Percentiles rank a stretch among this genome's conserved stretches.
Conservation (phyloP, 2,113 vertebrate genomes). For the Gymnobelideus leadbeateri region DNA sequence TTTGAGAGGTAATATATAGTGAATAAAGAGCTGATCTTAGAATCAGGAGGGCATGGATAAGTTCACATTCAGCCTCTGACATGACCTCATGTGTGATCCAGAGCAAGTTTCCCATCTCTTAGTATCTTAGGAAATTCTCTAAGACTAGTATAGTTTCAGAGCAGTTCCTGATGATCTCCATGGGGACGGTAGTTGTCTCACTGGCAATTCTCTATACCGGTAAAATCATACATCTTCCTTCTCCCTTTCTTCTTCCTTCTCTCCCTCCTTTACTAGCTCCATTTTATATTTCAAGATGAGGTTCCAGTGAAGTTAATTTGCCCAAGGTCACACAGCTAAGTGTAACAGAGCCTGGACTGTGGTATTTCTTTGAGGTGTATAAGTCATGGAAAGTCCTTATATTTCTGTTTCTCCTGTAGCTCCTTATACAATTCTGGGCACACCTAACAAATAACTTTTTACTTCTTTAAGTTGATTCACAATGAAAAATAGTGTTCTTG, state of each 20-base stretch:
- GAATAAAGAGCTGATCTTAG: neutral
- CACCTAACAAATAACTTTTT: slow-evolving; percentile 48
- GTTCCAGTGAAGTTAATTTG: slow-evolving; percentile 16
- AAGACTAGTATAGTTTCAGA: neutral
- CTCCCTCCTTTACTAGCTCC: neutral
- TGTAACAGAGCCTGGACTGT: neutral
- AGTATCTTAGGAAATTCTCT: neutral
- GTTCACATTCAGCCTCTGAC: neutral
- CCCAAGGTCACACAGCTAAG: neutral
- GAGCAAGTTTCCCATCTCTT: neutral
- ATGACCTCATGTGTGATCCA: neutral
- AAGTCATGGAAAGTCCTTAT: neutral
- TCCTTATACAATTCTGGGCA: neutral
- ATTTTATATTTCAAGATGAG: slow-evolving; percentile 21
- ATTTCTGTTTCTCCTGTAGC: slow-evolving; percentile 6
- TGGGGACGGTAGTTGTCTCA: neutral
- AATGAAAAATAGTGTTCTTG: slow-evolving; percentile 47
- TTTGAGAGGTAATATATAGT: neutral
- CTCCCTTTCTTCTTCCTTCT: neutral
- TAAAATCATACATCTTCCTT: neutral
- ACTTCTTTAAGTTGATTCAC: slow-evolving; percentile 20
- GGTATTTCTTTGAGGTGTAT: neutral
- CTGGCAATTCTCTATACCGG: neutral
- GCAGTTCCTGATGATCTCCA: neutral
- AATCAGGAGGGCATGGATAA: neutral